Evolutionary conservation across 2,797 vertebrate genomes (phyloP), one percentile per base, ranked within the genome.

Genomic region (Margarornis squamiger): DNA sequence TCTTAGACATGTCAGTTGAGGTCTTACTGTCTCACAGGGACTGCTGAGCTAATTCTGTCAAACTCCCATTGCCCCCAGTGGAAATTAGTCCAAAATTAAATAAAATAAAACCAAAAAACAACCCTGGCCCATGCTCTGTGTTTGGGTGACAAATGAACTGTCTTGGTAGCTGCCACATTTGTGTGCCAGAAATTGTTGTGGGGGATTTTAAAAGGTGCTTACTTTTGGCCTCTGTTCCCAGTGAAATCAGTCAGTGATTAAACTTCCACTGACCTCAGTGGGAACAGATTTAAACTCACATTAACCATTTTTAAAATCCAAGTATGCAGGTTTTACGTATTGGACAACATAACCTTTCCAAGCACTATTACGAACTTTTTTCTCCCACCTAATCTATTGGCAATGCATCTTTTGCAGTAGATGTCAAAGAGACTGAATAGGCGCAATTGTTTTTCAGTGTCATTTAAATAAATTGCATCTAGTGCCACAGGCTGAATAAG

Each of bases 171-270:
- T 87, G 92, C 78, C 55, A 92, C 73, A 49, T 88, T 82, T 65
- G 30, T 83, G 86, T 71, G 74, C 80, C 93, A 96, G 90, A 93
- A 96, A 82, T 61, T 82, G 88, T 71, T 92, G 57, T 76, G 86
- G 51, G 80, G 74, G 57, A 77, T 85, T 94, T 95, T 83, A 71
- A 92, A 93, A 96, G 95, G 92, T 96, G 80, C 88, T 96, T 88
- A 80, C 57, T 92, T 76, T 85, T 89, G 90, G 80, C 71, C 57
- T 91, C 61, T 94, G 74, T 95, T 90, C 84, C 45, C 67, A 93
- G 30, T 51, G 68, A 96, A 95, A 94, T 82, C 83, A 95, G 74
- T 87, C 83, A 87, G 90, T 65, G 74, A 89, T 89, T 94, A 93
- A 93, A 96, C 95, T 95, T 92, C 74, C 57, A 87, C 8, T 95